Percentiles rank a stretch among this genome's conserved stretches.
phyloP scores from a whole-genome alignment of 1,140 invertebrate genomes.

The Zophobas atratus region DNA sequence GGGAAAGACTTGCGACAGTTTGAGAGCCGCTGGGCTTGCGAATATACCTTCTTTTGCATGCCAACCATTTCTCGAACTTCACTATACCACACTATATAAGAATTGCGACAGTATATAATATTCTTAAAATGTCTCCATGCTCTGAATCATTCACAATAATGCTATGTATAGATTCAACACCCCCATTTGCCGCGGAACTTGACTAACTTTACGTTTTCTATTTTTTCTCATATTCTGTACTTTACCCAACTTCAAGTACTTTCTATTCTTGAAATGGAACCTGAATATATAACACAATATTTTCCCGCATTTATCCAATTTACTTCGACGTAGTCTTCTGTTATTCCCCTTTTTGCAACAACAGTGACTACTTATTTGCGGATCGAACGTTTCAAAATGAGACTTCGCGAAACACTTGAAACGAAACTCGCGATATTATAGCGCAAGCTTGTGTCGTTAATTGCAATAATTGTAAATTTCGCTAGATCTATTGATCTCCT shows the following conservation, averaged over 20 bases:
- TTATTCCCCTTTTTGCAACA: conserved; percentile 10
- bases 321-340: conserved; percentile 21
- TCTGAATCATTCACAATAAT: conserved; percentile 48
- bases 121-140: conserved; percentile 48
- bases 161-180: conserved; percentile 49
- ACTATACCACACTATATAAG: conserved; percentile 45
- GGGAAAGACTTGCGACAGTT: not conserved
- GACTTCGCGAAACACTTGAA: not conserved
- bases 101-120: conserved; percentile 49
- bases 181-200: conserved; percentile 36
- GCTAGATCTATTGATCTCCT: conserved; percentile 41
- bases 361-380: too few species aligned
- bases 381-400: too few species aligned
- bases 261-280: conserved; percentile 13
- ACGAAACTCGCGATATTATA: not conserved
- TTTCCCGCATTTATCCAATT: conserved; percentile 29
- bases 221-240: conserved; percentile 37
- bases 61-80: conserved; percentile 43
- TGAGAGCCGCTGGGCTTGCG: conserved; percentile 6
- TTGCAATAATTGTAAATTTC: conserved; percentile 35
- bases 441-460: conserved; percentile 18
- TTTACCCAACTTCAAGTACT: conserved; percentile 10
- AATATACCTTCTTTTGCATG: conserved; percentile 44
- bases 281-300: conserved; percentile 33
- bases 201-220: conserved; percentile 41